These are phyloP conservation scores for Myripristis jacobus DNA, from an alignment of 2,797 vertebrate genomes.

Conservation along the genomic window DNA sequence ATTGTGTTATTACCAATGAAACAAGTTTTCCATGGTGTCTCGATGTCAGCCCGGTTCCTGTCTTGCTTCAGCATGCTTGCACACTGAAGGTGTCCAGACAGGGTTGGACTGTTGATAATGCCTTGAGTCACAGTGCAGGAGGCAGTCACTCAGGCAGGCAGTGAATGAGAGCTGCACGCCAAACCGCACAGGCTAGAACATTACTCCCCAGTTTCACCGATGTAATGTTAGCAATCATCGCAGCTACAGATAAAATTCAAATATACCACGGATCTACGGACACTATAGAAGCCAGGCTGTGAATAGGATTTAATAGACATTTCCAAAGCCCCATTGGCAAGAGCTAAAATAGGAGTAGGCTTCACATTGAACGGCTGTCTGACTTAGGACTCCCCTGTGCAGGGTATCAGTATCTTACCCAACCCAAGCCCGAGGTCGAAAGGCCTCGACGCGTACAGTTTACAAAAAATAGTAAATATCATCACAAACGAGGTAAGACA, in stretches of 20 bases:
- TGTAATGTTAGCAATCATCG: not conserved
- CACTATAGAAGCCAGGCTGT: too few species aligned
- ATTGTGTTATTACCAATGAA: too few species aligned
- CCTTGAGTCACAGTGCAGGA: too few species aligned
- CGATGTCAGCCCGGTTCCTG: too few species aligned
- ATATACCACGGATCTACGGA: not conserved
- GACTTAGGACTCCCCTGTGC: not conserved
- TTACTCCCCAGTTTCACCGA: not conserved
- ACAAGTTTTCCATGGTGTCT: too few species aligned
- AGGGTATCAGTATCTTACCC: conserved; percentile 30
- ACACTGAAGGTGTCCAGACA: too few species aligned
- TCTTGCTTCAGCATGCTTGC: too few species aligned
- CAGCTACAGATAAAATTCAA: not conserved
- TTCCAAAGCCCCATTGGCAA: conserved; percentile 18
- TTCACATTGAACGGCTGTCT: not conserved
- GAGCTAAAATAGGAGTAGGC: too few species aligned
- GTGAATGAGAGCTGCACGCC: not conserved
- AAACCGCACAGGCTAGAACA: not conserved
- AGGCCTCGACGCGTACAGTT: conserved; percentile 55
- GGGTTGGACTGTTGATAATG: too few species aligned
- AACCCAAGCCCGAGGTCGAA: conserved; percentile 58
- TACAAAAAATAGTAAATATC: conserved; percentile 3
- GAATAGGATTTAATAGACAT: not conserved
- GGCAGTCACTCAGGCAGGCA: not conserved
- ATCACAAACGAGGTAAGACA: conserved; percentile 62